phyloP scores from a whole-genome alignment of 2,113 vertebrate genomes.

The Alethe castanea region DNA sequence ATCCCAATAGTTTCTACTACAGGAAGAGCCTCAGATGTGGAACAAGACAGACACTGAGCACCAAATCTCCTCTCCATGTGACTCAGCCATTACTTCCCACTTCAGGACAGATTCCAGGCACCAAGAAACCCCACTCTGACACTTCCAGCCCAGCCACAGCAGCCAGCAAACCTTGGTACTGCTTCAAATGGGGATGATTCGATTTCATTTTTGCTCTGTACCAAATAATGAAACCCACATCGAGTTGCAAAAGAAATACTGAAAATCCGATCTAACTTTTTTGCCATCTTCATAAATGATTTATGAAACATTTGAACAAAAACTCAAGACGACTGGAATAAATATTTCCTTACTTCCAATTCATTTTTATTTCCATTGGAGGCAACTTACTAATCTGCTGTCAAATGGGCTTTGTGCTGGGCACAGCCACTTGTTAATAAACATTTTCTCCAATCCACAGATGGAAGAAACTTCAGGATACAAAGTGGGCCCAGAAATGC shows the following conservation, averaged over 20 bases:
- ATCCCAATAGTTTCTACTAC: neutral
- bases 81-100: neutral
- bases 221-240: neutral
- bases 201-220: neutral
- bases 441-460: neutral
- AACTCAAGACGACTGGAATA: neutral
- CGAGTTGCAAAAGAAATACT: neutral
- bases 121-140: neutral
- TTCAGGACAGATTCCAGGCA: neutral
- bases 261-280: neutral
- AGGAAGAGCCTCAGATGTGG: neutral
- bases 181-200: neutral
- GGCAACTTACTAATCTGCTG: neutral
- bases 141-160: constrained; percentile 8
- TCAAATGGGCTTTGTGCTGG: neutral
- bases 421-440: neutral
- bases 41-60: neutral
- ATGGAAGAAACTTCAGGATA: neutral
- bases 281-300: neutral
- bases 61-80: neutral
- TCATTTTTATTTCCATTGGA: neutral
- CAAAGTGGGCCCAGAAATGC: neutral
- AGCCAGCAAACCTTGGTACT: neutral
- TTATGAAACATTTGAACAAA: neutral
- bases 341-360: neutral